Conservation (phyloP, 2,797 vertebrate species). For the Clarias laeviceps region DNA sequence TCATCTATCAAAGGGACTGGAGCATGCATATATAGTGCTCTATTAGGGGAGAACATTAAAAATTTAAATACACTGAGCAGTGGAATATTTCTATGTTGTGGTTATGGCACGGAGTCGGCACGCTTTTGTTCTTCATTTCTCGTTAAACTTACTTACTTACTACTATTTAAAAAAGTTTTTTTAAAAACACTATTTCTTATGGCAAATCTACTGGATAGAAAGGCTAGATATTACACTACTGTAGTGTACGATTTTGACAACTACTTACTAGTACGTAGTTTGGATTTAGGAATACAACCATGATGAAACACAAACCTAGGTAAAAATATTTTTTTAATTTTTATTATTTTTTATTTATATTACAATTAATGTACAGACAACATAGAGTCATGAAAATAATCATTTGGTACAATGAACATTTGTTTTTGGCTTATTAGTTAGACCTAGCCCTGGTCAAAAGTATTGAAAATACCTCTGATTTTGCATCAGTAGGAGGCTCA, state of each 20-base stretch:
- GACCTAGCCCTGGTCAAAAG: not conserved
- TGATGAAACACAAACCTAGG: not conserved
- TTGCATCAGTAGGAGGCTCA: slow-evolving; percentile 69
- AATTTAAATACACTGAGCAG: not conserved
- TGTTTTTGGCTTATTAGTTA: not conserved
- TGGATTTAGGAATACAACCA: not conserved
- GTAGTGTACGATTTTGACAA: not conserved
- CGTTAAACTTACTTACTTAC: not conserved
- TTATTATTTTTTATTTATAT: too few species aligned
- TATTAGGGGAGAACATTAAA: not conserved
- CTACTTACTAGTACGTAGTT: too few species aligned
- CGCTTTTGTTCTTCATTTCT: not conserved
- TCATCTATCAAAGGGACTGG: slow-evolving; percentile 4
- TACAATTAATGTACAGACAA: not conserved
- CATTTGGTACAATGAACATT: not conserved
- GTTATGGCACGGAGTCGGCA: not conserved
- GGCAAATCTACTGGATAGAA: not conserved
- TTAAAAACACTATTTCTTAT: not conserved
- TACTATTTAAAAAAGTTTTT: not conserved
- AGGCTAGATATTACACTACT: not conserved
- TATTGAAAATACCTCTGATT: not conserved
- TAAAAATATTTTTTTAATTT: too few species aligned
- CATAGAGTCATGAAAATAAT: not conserved
- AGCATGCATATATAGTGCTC: slow-evolving; percentile 4
- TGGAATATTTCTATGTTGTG: not conserved